Evolutionary conservation across 1,140 invertebrate species (phyloP), one percentile per base, ranked within the genome.

Genomic region (Ditylenchus dipsaci): DNA sequence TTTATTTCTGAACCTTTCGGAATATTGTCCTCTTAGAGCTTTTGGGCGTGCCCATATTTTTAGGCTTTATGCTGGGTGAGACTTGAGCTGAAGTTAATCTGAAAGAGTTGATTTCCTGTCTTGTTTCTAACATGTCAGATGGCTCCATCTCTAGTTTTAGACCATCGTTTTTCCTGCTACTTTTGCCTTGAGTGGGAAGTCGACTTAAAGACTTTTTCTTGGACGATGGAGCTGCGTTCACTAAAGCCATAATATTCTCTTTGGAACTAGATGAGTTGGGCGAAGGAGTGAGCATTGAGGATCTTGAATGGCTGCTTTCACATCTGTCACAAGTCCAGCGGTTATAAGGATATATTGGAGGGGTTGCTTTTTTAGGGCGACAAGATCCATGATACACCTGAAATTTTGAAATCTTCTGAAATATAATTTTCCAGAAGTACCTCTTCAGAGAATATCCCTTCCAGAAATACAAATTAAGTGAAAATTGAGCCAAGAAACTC

Each of bases 321-420:
- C 65, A 67, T n/a, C 19, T 69, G n/a, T 68, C 65, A 62, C 65
- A 67, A n/a, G 65, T 42, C 65, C 65, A 67, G 17, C 67, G 65
- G 21, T 69, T 21, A 26, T 67, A 67, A 0, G 65, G 65, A 26
- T 67, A 67, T 13, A 7, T 13, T 19, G 65, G 64, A 27, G 27
- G 27, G 5, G 21, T 11, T 19, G 64, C 26, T n/a, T 21, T 21
- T 21, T 68, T 29, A 8, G 65, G 67, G 9, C 65, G 65, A 47
- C 65, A 67, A 19, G 5, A 17, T 21, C 65, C 65, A 27, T 67
- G 65, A 33, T 17, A 67, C 7, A 62, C 65, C 27, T 62, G 66
- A 38, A 38, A 38, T 5, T 3, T 38, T 38, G 33, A 38, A 38
- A 38, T 3, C 33, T 38, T 5, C 11, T 3, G 3, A 11, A 11